Conservation (phyloP, 1,140 invertebrate genomes). For the Gryon sp. region DNA sequence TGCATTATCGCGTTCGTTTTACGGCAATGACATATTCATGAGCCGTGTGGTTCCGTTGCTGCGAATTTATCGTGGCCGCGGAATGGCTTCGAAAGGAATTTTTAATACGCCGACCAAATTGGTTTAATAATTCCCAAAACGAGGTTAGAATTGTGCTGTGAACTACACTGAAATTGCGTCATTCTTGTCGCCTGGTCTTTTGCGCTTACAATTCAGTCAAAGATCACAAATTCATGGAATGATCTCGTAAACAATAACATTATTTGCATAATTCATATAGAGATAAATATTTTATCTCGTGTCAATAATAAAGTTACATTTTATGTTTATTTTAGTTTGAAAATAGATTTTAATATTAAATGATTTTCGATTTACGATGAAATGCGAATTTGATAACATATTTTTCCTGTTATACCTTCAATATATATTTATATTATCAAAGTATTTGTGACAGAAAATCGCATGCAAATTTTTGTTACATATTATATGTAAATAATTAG, state of each 20-base stretch:
- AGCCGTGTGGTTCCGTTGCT: background rate
- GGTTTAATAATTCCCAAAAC: constrained; percentile 22
- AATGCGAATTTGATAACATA: too few species aligned
- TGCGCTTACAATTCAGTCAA: background rate
- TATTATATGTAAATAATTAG: too few species aligned
- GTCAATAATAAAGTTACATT: background rate
- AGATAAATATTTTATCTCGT: background rate
- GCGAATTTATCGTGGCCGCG: constrained; percentile 9
- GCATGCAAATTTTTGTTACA: too few species aligned
- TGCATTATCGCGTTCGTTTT: constrained; percentile 27
- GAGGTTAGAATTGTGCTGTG: constrained; percentile 20
- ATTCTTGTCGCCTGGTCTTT: constrained; percentile 6
- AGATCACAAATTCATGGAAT: background rate
- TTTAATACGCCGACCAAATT: constrained; percentile 18
- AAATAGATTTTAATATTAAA: too few species aligned
- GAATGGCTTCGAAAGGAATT: constrained; percentile 7
- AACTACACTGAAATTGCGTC: constrained; percentile 18
- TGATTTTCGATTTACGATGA: too few species aligned
- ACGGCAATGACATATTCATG: constrained; percentile 36
- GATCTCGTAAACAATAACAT: background rate
- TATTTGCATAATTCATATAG: background rate
- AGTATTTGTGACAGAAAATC: too few species aligned
- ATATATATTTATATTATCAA: too few species aligned
- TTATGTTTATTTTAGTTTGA: too few species aligned
- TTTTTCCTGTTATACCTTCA: too few species aligned